phyloP scores from a whole-genome alignment of 2,797 vertebrate genomes.

The Danio aesculapii region DNA sequence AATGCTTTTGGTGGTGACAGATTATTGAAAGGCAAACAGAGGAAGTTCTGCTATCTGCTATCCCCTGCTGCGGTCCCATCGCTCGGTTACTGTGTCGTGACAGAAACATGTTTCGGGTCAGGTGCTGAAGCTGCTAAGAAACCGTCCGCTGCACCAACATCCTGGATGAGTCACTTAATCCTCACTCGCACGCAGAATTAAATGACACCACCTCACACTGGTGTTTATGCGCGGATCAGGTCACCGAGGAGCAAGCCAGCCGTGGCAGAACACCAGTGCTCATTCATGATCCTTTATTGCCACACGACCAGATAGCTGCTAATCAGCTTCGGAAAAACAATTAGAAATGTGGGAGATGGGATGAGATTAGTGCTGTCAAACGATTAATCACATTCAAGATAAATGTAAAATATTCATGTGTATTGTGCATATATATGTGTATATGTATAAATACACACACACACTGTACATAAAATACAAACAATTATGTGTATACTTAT shows the following conservation, averaged over 20 bases:
- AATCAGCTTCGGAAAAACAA: not conserved
- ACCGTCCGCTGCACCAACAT: slow-evolving; percentile 36
- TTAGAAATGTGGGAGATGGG: too few relatives aligned
- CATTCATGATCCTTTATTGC: not conserved
- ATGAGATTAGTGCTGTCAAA: too few relatives aligned
- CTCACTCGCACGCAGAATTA: slow-evolving; percentile 31
- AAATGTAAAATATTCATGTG: too few relatives aligned
- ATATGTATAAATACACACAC: too few relatives aligned
- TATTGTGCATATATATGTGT: too few relatives aligned
- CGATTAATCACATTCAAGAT: too few relatives aligned
- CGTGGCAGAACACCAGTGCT: not conserved
- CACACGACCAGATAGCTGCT: slow-evolving; percentile 7
- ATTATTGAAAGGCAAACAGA: slow-evolving; percentile 21
- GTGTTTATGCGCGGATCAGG: slow-evolving; percentile 37
- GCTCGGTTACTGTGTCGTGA: slow-evolving; percentile 46
- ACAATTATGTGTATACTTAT: too few relatives aligned
- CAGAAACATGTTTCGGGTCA: slow-evolving; percentile 58
- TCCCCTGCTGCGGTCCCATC: slow-evolving; percentile 3
- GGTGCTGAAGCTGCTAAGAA: slow-evolving; percentile 53
- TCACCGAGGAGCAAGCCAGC: slow-evolving; percentile 20
- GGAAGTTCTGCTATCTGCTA: not conserved
- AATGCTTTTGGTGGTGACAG: not conserved
- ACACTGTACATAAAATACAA: too few relatives aligned
- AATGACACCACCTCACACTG: slow-evolving; percentile 34
- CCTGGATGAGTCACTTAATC: slow-evolving; percentile 52